A percentile compares a stretch with the other conserved stretches of the same genome.
Conservation (phyloP, 2,113 vertebrate genomes). For the Notothenia coriiceps region DNA sequence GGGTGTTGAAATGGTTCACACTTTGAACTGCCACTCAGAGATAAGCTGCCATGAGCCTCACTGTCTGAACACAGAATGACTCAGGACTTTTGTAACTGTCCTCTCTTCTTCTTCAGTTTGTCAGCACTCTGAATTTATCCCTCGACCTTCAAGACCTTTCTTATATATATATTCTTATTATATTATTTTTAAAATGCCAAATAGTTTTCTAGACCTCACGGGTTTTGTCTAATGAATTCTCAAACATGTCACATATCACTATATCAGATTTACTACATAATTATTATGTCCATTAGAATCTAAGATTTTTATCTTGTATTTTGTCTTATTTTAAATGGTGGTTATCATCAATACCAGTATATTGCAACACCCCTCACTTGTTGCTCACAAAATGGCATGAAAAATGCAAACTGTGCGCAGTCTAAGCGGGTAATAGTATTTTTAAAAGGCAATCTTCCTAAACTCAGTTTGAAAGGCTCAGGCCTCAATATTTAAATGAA, state of each 20-base stretch:
- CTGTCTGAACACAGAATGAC: slow-evolving; percentile 2
- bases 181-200: neutral
- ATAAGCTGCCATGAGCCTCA: slow-evolving; percentile 38
- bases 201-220: neutral
- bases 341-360: too few relatives aligned
- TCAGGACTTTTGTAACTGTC: slow-evolving; percentile 2
- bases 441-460: neutral
- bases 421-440: neutral
- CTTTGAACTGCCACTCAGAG: slow-evolving; percentile 42
- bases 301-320: too few relatives aligned
- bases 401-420: neutral
- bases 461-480: neutral
- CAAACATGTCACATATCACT: neutral
- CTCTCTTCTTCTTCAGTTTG: neutral
- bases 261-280: too few relatives aligned
- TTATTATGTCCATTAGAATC: too few relatives aligned
- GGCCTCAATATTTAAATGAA: too few relatives aligned
- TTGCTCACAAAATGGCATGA: neutral
- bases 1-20: slow-evolving; percentile 66
- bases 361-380: too few relatives aligned
- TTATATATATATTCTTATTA: neutral
- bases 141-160: neutral
- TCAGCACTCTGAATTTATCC: neutral
- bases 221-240: neutral
- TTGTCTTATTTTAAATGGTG: too few relatives aligned